phyloP scores from a whole-genome alignment of 1,140 invertebrate genomes.

The Drosophila burlai region DNA sequence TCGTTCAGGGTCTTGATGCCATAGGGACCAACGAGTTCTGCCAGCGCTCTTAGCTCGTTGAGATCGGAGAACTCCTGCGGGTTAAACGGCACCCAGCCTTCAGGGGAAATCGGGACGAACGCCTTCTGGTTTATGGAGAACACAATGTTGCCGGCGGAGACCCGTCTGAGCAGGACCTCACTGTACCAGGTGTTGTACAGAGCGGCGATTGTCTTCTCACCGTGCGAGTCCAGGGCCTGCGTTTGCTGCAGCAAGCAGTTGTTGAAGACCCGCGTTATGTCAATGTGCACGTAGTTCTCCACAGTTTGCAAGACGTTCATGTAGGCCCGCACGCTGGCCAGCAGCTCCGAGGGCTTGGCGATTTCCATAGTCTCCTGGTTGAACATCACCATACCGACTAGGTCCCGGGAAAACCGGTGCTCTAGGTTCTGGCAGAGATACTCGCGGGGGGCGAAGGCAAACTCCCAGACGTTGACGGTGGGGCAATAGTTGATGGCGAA shows the following conservation, averaged over 20 bases:
- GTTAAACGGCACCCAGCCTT: conserved; percentile 89
- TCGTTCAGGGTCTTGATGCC: conserved; percentile 99
- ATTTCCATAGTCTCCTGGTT: conserved; percentile 98
- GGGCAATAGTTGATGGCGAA: conserved; percentile 98
- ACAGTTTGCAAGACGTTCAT: conserved; percentile 99
- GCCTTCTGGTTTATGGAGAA: conserved; percentile 98
- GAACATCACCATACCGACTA: conserved; percentile 99
- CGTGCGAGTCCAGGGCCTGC: conserved; percentile 96
- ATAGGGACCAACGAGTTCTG: conserved; percentile 99
- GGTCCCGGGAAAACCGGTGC: conserved; percentile 94
- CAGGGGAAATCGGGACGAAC: conserved; percentile 96
- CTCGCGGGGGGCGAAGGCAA: conserved; percentile 98
- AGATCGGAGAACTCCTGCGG: conserved; percentile 99
- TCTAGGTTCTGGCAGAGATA: conserved; percentile 99
- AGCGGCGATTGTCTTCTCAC: conserved; percentile 98
- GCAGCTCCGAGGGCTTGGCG: conserved; percentile 98
- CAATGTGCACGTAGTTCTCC: conserved; percentile 99
- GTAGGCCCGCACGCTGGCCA: conserved; percentile 97
- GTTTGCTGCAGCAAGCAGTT: conserved; percentile 99
- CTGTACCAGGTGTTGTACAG: conserved; percentile 99
- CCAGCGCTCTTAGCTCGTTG: conserved; percentile 97
- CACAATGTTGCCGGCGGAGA: conserved; percentile 97
- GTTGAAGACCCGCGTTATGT: conserved; percentile 99
- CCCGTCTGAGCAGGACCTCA: conserved; percentile 96
- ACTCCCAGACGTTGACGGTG: conserved; percentile 99